phyloP scores from a whole-genome alignment of 2,888 invertebrate genomes.

The Pseudococcus viburni region DNA sequence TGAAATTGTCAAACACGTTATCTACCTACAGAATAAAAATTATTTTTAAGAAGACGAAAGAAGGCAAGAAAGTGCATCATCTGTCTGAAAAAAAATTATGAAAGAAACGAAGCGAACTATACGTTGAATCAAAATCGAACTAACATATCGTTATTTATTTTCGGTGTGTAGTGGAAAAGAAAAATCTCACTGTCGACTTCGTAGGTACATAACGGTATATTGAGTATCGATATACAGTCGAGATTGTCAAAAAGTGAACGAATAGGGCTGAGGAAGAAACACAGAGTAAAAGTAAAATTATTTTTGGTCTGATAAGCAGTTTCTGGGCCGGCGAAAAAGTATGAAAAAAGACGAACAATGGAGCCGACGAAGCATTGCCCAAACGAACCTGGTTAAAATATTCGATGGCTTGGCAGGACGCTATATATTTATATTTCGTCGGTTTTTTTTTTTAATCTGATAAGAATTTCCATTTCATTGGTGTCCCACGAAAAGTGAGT shows the following conservation, averaged over 20 bases:
- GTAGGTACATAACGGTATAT: neutral
- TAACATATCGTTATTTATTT: neutral
- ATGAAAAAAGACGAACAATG: slow-evolving; percentile 38
- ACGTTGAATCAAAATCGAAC: neutral
- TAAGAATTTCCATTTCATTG: slow-evolving; percentile 52
- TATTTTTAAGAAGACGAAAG: too few species aligned
- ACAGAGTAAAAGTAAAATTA: neutral
- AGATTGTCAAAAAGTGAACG: neutral
- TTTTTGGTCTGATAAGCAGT: slow-evolving; percentile 43
- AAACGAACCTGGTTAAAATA: neutral
- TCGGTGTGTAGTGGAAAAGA: neutral
- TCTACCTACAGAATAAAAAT: too few species aligned
- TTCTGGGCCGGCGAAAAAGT: neutral
- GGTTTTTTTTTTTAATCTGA: neutral
- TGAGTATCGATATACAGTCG: neutral
- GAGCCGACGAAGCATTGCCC: slow-evolving; percentile 42
- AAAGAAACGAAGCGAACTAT: neutral
- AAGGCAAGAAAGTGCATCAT: neutral
- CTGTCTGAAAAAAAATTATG: neutral
- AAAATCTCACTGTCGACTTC: neutral
- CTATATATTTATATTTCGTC: neutral
- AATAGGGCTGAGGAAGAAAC: neutral
- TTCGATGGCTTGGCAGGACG: neutral
- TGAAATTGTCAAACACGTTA: too few species aligned
- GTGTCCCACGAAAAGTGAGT: neutral